Evolutionary conservation across 2,797 vertebrate species (phyloP).

Genomic region (Falco rusticolus): DNA sequence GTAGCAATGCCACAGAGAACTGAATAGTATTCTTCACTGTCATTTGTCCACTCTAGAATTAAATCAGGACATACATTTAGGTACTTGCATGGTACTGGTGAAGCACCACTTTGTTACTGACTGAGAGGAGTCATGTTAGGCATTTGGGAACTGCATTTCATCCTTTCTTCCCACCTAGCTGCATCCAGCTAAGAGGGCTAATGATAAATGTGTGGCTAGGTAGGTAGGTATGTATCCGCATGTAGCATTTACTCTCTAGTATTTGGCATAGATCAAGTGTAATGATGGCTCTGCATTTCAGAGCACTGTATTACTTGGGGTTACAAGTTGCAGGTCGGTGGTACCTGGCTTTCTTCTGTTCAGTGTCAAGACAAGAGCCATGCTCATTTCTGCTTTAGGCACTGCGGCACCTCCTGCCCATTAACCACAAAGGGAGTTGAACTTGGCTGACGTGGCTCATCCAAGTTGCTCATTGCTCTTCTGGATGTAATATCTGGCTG

Average conservation of each 20-base stretch:
- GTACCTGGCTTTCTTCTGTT: neutral
- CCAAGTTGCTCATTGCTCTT: neutral
- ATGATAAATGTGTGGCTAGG: rapidly evolving
- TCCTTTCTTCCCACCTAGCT: neutral
- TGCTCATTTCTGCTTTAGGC: neutral
- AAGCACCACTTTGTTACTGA: neutral
- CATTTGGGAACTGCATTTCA: neutral
- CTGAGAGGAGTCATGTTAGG: neutral
- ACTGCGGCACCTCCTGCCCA: neutral
- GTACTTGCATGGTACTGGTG: neutral
- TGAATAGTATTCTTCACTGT: neutral
- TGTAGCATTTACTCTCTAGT: neutral
- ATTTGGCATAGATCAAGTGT: neutral
- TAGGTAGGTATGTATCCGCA: neutral
- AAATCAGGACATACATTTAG: neutral
- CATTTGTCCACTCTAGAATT: neutral
- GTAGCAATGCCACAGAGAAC: neutral
- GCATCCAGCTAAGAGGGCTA: neutral
- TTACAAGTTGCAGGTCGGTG: neutral
- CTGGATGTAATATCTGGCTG: neutral
- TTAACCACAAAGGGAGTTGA: neutral
- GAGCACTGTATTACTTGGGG: neutral
- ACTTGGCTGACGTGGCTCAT: neutral
- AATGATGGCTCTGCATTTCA: neutral
- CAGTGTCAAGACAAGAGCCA: neutral